Percentiles rank a stretch among this genome's conserved stretches.
Evolutionary conservation across 2,888 invertebrate species (phyloP).

Genomic region (Synanthedon andrenaeformis): DNA sequence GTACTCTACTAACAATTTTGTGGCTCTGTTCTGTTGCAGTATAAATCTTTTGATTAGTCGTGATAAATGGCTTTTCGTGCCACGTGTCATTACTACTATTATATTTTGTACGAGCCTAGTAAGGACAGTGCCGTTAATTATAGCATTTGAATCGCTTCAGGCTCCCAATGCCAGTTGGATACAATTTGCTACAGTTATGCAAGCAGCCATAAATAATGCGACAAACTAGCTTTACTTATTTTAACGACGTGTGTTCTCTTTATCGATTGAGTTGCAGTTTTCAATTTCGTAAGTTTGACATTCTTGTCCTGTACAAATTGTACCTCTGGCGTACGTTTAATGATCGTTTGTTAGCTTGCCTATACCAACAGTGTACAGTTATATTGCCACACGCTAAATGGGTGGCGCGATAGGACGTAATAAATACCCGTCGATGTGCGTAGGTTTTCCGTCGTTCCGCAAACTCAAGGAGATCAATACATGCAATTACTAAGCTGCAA

Average conservation of each 20-base stretch:
- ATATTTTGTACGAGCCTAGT: conserved; percentile 7
- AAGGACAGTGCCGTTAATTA: conserved; percentile 25
- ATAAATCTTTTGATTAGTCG: conserved; percentile 23
- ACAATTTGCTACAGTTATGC: conserved; percentile 42
- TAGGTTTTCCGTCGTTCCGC: conserved; percentile 47
- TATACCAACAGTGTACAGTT: conserved; percentile 3
- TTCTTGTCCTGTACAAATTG: conserved; percentile 13
- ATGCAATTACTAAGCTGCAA: conserved; percentile 34
- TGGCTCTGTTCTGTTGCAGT: conserved; percentile 18
- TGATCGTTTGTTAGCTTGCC: background rate
- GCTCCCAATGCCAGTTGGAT: conserved; percentile 30
- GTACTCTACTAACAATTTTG: conserved; percentile 20
- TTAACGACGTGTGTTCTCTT: conserved; percentile 4
- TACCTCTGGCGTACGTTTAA: conserved; percentile 24
- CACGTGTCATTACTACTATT: conserved; percentile 4
- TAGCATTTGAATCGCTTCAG: conserved; percentile 28
- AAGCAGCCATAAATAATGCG: conserved; percentile 21
- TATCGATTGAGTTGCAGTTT: conserved; percentile 8
- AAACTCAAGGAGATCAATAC: conserved; percentile 59
- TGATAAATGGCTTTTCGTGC: conserved; percentile 7
- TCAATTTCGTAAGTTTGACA: conserved; percentile 20
- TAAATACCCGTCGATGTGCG: conserved; percentile 26
- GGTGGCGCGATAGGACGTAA: conserved; percentile 20
- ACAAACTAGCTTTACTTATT: conserved; percentile 18
- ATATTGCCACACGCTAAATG: conserved; percentile 16